These are phyloP conservation scores for Naja naja DNA, from an alignment of 2,113 vertebrate species.

Conservation along the genomic window DNA sequence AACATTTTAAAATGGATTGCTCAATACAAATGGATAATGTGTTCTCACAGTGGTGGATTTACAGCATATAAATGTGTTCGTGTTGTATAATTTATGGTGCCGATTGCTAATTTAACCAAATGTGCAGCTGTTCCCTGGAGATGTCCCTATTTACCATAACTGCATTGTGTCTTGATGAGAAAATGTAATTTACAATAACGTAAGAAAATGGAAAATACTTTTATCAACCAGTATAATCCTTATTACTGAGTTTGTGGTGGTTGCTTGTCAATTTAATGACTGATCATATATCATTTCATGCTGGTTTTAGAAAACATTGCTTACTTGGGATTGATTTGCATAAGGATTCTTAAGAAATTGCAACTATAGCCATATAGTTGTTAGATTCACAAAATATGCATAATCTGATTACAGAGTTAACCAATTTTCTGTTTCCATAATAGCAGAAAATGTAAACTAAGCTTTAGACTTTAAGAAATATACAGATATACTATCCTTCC, in stretches of 20 bases:
- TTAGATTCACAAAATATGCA: background rate
- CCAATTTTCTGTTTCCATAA: background rate
- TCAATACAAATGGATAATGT: background rate
- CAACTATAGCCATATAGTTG: background rate
- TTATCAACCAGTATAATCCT: background rate
- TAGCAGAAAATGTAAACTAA: background rate
- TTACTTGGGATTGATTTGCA: background rate
- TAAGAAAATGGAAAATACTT: background rate
- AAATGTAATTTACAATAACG: constrained; percentile 5
- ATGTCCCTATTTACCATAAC: constrained; percentile 18
- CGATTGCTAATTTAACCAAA: constrained; percentile 26
- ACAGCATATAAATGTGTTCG: constrained; percentile 1
- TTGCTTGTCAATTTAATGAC: background rate
- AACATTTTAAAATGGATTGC: background rate
- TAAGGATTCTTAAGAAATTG: background rate
- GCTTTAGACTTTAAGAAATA: background rate
- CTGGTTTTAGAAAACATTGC: background rate
- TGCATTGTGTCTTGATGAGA: constrained; percentile 17
- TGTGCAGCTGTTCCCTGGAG: constrained; percentile 9
- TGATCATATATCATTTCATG: background rate
- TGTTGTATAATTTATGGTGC: constrained; percentile 9
- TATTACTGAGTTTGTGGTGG: background rate
- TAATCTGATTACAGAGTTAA: background rate
- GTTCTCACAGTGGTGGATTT: constrained; percentile 1
- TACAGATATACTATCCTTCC: background rate